Evolutionary conservation across 2,888 invertebrate genomes (phyloP).

Genomic region (Taenaris catops): DNA sequence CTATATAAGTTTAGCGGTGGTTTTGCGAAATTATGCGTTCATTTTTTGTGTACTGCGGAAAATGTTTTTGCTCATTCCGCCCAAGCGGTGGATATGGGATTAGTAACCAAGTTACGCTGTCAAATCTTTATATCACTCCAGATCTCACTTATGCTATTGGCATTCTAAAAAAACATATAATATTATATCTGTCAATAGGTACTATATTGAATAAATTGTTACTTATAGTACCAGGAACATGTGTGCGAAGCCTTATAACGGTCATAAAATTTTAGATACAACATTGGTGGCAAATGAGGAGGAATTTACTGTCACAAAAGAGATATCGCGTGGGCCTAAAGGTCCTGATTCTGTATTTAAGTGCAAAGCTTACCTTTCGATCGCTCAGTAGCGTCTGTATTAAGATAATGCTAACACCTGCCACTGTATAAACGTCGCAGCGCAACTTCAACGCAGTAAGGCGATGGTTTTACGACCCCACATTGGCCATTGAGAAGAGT

Average conservation of each 20-base stretch:
- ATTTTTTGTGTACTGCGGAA: too few relatives aligned
- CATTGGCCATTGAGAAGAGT: constrained; percentile 10
- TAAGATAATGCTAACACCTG: constrained; percentile 79
- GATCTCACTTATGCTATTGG: too few relatives aligned
- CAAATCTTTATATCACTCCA: too few relatives aligned
- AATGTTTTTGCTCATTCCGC: too few relatives aligned
- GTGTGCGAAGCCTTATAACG: constrained; percentile 11
- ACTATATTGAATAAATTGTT: too few relatives aligned
- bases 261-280: constrained; percentile 14
- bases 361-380: constrained; percentile 45
- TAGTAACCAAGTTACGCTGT: too few relatives aligned
- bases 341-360: constrained; percentile 33
- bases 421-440: constrained; percentile 65
- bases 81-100: too few relatives aligned
- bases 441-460: constrained; percentile 53
- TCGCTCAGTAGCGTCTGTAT: constrained; percentile 67
- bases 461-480: constrained; percentile 54
- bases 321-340: constrained; percentile 22
- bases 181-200: too few relatives aligned
- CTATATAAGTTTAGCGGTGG: too few relatives aligned
- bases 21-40: too few relatives aligned
- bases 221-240: too few relatives aligned
- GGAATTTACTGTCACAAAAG: constrained; percentile 17
- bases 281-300: constrained; percentile 15
- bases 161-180: too few relatives aligned